phyloP scores from a whole-genome alignment of 2,797 vertebrate genomes.

The Falco peregrinus region DNA sequence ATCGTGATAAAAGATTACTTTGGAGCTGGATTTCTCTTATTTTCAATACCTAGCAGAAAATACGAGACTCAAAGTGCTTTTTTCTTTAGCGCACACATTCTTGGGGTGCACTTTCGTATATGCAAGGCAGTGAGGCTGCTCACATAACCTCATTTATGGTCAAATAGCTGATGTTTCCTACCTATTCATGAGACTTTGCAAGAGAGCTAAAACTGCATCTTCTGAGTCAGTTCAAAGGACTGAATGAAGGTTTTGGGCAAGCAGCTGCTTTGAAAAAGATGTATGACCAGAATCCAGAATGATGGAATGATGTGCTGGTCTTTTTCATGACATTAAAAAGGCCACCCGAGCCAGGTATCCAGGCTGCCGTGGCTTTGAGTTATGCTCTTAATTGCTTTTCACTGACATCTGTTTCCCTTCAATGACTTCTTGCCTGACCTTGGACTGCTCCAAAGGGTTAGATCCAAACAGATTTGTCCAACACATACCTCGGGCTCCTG shows the following conservation, averaged over 20 bases:
- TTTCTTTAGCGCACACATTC: rapidly evolving
- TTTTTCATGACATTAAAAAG: background rate
- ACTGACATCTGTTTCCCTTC: background rate
- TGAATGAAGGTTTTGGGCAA: background rate
- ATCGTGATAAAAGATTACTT: background rate
- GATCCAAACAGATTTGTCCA: background rate
- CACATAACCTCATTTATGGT: background rate
- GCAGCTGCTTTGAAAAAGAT: background rate
- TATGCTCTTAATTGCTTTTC: background rate
- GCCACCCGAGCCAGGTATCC: rapidly evolving
- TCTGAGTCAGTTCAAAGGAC: background rate
- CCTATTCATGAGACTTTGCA: background rate
- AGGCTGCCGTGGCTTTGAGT: background rate
- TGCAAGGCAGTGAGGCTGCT: background rate
- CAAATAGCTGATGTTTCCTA: background rate
- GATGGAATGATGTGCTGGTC: background rate
- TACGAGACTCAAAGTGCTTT: background rate
- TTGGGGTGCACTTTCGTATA: background rate
- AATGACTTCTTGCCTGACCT: background rate
- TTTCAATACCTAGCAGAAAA: background rate
- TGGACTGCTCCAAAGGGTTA: background rate
- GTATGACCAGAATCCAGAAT: background rate
- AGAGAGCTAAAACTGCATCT: background rate
- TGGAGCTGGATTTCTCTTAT: background rate
- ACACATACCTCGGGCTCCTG: background rate